Evolutionary conservation across 1,140 invertebrate species (phyloP).

Genomic region (Trypoxylus dichotomus): DNA sequence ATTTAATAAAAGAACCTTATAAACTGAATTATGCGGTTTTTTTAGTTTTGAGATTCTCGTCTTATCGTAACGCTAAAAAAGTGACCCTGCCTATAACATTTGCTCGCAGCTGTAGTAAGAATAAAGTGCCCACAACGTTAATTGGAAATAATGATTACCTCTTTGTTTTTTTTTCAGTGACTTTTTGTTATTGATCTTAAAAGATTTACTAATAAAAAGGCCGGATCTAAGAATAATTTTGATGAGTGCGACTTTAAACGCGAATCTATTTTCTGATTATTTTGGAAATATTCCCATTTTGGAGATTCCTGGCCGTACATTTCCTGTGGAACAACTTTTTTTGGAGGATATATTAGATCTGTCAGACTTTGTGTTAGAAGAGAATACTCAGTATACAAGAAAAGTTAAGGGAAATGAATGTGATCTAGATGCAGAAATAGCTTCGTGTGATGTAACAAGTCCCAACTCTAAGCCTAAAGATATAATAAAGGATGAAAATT

Average conservation of each 20-base stretch:
- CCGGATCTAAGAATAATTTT: constrained; percentile 79
- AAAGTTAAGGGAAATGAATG: constrained; percentile 62
- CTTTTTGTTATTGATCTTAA: constrained; percentile 79
- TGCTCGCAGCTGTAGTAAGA: too few species aligned
- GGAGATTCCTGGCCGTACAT: constrained; percentile 78
- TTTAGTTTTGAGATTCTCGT: too few species aligned
- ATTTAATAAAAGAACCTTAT: too few species aligned
- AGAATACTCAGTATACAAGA: constrained; percentile 67
- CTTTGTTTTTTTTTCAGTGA: constrained; percentile 60
- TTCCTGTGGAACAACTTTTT: constrained; percentile 78
- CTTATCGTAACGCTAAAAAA: too few species aligned
- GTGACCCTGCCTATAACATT: too few species aligned
- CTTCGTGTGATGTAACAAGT: constrained; percentile 28
- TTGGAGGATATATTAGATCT: constrained; percentile 75
- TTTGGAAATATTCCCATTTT: constrained; percentile 71
- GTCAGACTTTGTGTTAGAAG: constrained; percentile 70
- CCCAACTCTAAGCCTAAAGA: constrained; percentile 58
- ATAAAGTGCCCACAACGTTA: too few species aligned
- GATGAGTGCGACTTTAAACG: constrained; percentile 87
- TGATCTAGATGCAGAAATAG: constrained; percentile 62
- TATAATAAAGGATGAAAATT: constrained; percentile 68
- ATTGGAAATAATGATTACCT: background rate
- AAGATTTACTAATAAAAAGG: constrained; percentile 67
- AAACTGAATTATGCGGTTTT: too few species aligned
- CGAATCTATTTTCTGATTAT: constrained; percentile 76